phyloP scores from a whole-genome alignment of 2,797 vertebrate genomes.

The Cossypha caffra region DNA sequence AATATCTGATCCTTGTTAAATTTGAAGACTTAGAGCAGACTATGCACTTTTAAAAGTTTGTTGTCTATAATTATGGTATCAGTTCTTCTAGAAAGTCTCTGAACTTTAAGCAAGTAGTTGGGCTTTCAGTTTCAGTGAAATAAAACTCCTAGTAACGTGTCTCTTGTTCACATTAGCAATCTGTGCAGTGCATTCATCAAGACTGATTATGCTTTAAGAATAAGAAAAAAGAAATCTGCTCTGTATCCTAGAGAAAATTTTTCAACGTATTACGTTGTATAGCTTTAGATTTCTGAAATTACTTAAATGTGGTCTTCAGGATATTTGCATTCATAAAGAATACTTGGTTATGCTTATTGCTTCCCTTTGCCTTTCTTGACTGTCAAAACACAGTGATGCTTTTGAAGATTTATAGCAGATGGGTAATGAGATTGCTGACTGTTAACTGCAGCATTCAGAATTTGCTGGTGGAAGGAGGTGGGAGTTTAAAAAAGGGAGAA shows the following conservation, averaged over 20 bases:
- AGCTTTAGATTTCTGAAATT: constrained; percentile 61
- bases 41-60: neutral
- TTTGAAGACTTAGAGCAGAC: neutral
- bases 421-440: constrained; percentile 74
- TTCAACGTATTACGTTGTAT: constrained; percentile 1
- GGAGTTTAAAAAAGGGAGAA: constrained; percentile 29
- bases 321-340: constrained; percentile 73
- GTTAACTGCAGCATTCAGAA: constrained; percentile 70
- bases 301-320: constrained; percentile 68
- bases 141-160: neutral
- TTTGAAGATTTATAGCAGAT: constrained; percentile 76
- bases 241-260: neutral
- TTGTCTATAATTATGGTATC: neutral
- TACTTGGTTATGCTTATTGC: constrained; percentile 67
- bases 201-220: neutral
- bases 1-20: neutral
- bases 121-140: neutral
- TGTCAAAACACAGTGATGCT: constrained; percentile 75
- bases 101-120: neutral
- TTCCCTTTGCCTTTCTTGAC: constrained; percentile 63
- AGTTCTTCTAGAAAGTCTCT: neutral
- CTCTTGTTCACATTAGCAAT: neutral
- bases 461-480: constrained; percentile 44
- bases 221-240: neutral
- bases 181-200: neutral